Percentiles rank a stretch among this genome's conserved stretches.
Evolutionary conservation across 2,797 vertebrate genomes (phyloP).

Genomic region (Smutsia temminckii): DNA sequence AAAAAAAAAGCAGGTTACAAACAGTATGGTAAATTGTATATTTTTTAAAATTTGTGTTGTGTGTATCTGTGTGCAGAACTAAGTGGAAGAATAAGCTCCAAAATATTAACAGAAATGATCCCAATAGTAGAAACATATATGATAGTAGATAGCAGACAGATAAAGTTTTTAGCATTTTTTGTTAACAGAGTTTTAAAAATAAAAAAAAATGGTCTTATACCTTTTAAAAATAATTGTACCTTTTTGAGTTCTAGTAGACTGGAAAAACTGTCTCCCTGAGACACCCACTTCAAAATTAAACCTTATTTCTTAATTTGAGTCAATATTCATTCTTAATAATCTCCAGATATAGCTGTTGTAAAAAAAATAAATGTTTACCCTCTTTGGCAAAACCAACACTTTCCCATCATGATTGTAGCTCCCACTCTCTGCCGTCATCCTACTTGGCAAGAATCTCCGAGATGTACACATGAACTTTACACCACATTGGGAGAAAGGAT

Average conservation of each 20-base stretch:
- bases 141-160: too few species aligned
- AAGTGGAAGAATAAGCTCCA: not conserved
- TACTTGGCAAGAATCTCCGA: not conserved
- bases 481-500: not conserved
- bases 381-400: not conserved
- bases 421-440: not conserved
- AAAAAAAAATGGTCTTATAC: not conserved
- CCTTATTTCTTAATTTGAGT: conserved; percentile 4
- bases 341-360: not conserved
- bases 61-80: not conserved
- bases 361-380: not conserved
- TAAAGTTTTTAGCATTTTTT: not conserved
- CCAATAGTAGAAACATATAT: not conserved
- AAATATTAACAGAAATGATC: not conserved
- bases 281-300: not conserved
- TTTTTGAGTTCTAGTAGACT: not conserved
- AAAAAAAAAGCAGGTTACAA: not conserved
- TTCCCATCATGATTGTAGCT: rapidly evolving
- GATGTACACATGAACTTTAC: not conserved
- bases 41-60: not conserved
- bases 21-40: not conserved
- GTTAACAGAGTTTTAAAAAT: not conserved
- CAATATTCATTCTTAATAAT: not conserved
- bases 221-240: not conserved
- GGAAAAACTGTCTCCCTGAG: not conserved